Conservation (phyloP, 2,113 vertebrate species). For the Pipa parva region DNA sequence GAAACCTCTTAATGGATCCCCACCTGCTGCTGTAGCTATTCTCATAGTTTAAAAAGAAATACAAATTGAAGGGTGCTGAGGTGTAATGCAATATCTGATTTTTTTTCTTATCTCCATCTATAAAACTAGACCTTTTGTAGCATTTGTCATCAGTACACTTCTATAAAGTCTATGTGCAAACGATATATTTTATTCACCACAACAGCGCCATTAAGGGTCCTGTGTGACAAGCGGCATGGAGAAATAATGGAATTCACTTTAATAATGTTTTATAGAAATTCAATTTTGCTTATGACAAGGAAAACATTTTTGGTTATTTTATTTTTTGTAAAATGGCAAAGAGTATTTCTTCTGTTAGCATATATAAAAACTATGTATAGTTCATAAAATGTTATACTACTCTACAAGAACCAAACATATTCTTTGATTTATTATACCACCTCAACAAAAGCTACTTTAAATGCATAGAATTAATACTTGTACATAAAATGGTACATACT, state of each 20-base stretch:
- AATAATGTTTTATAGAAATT: neutral
- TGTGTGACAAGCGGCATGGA: too few relatives aligned
- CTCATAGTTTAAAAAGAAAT: neutral
- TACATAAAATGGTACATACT: neutral
- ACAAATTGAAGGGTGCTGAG: neutral
- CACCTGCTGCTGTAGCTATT: neutral
- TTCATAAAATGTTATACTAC: neutral
- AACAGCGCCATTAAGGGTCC: too few relatives aligned
- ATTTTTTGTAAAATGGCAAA: too few relatives aligned
- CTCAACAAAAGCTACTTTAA: neutral
- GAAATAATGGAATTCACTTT: too few relatives aligned
- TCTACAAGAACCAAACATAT: neutral
- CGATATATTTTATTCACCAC: too few relatives aligned
- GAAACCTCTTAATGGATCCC: neutral
- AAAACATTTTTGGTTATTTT: neutral
- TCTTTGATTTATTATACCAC: neutral
- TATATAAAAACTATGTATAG: too few relatives aligned
- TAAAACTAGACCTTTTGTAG: too few relatives aligned
- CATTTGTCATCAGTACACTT: too few relatives aligned
- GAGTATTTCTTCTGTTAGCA: too few relatives aligned
- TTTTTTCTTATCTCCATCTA: too few relatives aligned
- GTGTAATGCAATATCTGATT: neutral
- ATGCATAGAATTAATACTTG: neutral
- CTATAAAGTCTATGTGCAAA: too few relatives aligned
- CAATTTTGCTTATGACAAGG: neutral